Base-by-base conservation (phyloP, 1,140 invertebrate species). In the Drosophila prosaltans region DNA sequence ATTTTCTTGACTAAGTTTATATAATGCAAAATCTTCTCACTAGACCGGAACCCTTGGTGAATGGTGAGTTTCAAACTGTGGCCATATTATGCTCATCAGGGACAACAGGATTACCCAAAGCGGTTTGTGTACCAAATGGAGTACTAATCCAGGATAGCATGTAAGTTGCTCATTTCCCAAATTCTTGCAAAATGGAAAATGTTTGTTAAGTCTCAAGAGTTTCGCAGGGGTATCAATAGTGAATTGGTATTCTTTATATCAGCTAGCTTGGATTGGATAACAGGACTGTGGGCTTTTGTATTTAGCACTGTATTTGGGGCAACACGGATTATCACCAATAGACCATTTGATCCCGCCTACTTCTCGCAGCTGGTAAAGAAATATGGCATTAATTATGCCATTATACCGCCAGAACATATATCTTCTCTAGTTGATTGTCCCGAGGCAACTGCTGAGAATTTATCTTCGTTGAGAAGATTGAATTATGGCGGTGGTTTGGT, bases 71-170 rank as follows among this genome's bases (percentile, higher is more conserved):
- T 11, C 81, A 90, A 65, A 86, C 83, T 6, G 67, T 85, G 26
- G 74, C 85, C 3, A 92, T 94, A 51, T 69, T 93, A 0, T 93
- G 83, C 39, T 94, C 96, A 0, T 96, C 95, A 60, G 96, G 96
- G 7, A 97, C 96, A 8, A 97, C 96, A 28, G 96, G 96, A 66
- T 85, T 95, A 43, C 96, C 96, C 2, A 97, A 97, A 92, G 96
- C 96, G 43, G 96, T 96, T 1, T 94, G 95, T 90, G 81, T 97
- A 1, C 95, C 95, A 1, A 95, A 96, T 72, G 41, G 71, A 26
- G 63, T 68, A 32, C 32, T 90, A 0, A 32, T 10, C 24, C 41
- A 55, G 6, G 69, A 78, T 26, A 63, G 64, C 11, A 9, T 55
- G 76, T 90, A 68, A 76, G 78, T 48, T 2, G 16, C 6, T 24